Evolutionary conservation across 1,140 invertebrate species (phyloP), one percentile per base, ranked within the genome.

Genomic region (Drosophila kepulauana): DNA sequence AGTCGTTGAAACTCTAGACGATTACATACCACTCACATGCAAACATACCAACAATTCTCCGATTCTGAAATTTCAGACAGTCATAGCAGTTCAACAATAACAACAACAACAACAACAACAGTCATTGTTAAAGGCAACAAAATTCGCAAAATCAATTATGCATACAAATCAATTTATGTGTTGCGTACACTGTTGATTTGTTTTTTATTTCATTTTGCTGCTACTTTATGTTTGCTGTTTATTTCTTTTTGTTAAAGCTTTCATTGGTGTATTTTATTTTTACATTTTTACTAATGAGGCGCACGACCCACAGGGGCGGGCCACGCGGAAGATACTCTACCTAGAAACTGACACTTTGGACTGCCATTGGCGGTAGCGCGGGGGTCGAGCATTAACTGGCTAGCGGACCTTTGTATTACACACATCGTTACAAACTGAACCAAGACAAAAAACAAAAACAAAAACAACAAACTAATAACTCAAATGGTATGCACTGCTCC

Each of bases 141-240:
- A 73, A 87, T 79, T 86, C 62, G 82, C 72, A 59, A 87, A 77
- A 89, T 88, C 85, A 88, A 84, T 88, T 88, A 89, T 88, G 84
- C 84, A 88, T 84, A 88, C 84, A 88, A 78, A 78, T 75, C 66
- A 87, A 71, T 82, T 86, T 69, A 48, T 13, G 69, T 41, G 54
- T 41, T 73, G 70, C 65, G 45, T 58, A 69, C 64, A 65, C 66
- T 71, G 63, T 71, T 75, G 15, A 52, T 66, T 71, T 56, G 41
- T 51, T 65, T 81, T 15, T 38, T 38, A 13, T 33, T 25, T 25
- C 20, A 35, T 54, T 43, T 66, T 72, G 20, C 20, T 25, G 3
- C 43, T 64, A 46, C 41, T 43, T 43, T 5, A 43, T 13, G 11
- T 48, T 25, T 7, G 28, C 11, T 45, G 10, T 76, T 61, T 70